Conservation (phyloP, 2,888 invertebrate genomes). For the Hirtodrosophila cameraria region DNA sequence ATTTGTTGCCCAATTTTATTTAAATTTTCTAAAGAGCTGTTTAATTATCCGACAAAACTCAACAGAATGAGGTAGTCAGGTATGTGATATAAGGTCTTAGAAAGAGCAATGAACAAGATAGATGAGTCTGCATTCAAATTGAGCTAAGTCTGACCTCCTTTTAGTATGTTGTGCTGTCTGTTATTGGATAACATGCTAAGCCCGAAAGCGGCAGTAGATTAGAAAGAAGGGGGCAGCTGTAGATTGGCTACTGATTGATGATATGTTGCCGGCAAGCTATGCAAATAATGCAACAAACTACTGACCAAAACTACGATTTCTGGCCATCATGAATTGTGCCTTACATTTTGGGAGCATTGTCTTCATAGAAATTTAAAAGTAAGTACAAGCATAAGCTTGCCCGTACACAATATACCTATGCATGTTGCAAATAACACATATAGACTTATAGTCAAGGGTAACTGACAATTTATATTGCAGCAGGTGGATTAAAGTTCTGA, state of each 20-base stretch:
- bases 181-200: conserved; percentile 12
- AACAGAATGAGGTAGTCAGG: neutral
- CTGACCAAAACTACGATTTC: conserved; percentile 3
- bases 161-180: conserved; percentile 7
- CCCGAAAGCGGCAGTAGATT: neutral
- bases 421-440: no score
- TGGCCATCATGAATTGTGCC: neutral
- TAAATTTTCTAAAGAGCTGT: no score
- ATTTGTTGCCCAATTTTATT: no score
- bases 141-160: neutral
- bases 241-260: conserved; percentile 62
- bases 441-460: conserved; percentile 5
- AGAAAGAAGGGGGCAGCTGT: neutral
- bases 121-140: conserved; percentile 12
- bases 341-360: neutral
- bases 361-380: conserved; percentile 52
- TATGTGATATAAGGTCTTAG: neutral
- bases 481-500: no score
- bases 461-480: neutral
- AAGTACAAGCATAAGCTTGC: conserved; percentile 25
- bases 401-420: no score
- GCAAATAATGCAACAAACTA: conserved; percentile 48
- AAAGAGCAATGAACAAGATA: conserved; percentile 15
- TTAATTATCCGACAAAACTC: no score
- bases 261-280: conserved; percentile 46